Conservation (phyloP, 2,113 vertebrate species). For the mouse (Mus musculus) region GRCm39 chr1:86796001-86796500, state of each 20-base stretch:
- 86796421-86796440: background rate
- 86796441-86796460: background rate
- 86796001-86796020: background rate
- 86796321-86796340: background rate
- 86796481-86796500: background rate
- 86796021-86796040: background rate
- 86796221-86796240: slow-evolving; percentile 22
- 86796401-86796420: background rate
- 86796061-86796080: background rate
- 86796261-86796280: background rate
- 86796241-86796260: background rate
- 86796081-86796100: background rate
- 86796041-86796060: background rate
- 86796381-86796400: background rate
- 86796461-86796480: background rate
- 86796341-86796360: background rate
- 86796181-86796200: background rate
- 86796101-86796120: background rate
- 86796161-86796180: background rate
- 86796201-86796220: background rate
- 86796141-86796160: background rate
- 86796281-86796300: background rate
- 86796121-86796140: background rate
- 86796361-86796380: slow-evolving; percentile 13
- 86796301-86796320: background rate